These are phyloP conservation scores for Spea hammondii DNA, from an alignment of 2,797 vertebrate genomes.

Conservation along the genomic window DNA sequence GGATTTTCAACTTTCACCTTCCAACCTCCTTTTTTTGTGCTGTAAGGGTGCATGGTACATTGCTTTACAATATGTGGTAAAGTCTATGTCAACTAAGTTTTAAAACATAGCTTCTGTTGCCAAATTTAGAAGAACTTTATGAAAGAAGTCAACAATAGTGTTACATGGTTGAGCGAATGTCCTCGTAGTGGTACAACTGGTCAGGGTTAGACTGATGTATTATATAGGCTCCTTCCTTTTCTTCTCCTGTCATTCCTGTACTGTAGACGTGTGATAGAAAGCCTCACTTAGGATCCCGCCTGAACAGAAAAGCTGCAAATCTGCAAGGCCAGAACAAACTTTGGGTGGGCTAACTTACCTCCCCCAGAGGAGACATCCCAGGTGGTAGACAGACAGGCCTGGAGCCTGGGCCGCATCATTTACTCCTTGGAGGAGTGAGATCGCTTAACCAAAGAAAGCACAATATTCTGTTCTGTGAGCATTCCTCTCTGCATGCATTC, in stretches of 20 bases:
- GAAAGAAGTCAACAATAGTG: background rate
- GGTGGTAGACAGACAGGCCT: conserved; percentile 76
- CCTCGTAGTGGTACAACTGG: conserved; percentile 33
- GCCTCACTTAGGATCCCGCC: conserved; percentile 6
- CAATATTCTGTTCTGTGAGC: conserved; percentile 69
- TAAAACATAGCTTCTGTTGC: too few relatives aligned
- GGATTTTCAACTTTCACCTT: too few relatives aligned
- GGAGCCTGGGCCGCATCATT: conserved; percentile 68
- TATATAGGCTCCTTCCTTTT: conserved; percentile 7
- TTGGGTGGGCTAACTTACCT: conserved; percentile 84
- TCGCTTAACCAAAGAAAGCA: conserved; percentile 70
- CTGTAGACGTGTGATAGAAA: conserved; percentile 25
- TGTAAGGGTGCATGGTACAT: too few relatives aligned
- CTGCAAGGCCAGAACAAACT: conserved; percentile 67
- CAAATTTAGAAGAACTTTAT: too few relatives aligned
- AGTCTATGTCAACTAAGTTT: too few relatives aligned
- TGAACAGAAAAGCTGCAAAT: conserved; percentile 55
- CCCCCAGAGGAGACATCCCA: conserved; percentile 80
- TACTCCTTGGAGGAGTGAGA: conserved; percentile 69
- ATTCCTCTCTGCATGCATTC: conserved; percentile 76
- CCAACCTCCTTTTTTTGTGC: too few relatives aligned
- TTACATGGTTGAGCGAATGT: conserved; percentile 24
- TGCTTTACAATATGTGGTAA: too few relatives aligned
- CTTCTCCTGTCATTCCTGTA: conserved; percentile 16
- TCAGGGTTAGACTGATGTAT: conserved; percentile 5